Conservation (phyloP, 1,140 invertebrate genomes). For the Rhagoletis zephyria region DNA sequence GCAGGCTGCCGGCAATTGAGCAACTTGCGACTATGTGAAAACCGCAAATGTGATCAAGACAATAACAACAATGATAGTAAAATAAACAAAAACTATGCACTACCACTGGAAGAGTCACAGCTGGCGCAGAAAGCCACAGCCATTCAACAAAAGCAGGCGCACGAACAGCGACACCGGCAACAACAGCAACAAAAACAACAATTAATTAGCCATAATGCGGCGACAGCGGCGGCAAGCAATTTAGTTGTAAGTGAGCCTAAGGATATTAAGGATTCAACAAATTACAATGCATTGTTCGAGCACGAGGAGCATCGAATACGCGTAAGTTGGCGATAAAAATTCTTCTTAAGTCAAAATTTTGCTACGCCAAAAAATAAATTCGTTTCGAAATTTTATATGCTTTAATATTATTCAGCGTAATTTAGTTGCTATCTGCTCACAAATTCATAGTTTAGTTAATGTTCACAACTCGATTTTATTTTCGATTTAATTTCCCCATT, state of each 20-base stretch:
- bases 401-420: too few relatives aligned
- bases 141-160: constrained; percentile 33
- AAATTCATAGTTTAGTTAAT: too few relatives aligned
- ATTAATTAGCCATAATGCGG: constrained; percentile 56
- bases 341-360: too few relatives aligned
- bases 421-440: too few relatives aligned
- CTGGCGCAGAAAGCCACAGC: constrained; percentile 14
- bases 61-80: constrained; percentile 58
- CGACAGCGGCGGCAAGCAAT: constrained; percentile 51
- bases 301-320: constrained; percentile 68
- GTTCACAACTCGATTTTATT: too few relatives aligned
- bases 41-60: constrained; percentile 69
- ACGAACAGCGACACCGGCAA: constrained; percentile 49
- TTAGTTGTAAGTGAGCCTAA: constrained; percentile 58
- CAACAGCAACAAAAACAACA: neutral
- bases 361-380: too few relatives aligned
- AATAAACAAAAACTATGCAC: constrained; percentile 30
- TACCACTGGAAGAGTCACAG: neutral
- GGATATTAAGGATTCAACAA: constrained; percentile 50
- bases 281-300: constrained; percentile 53
- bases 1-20: constrained; percentile 76
- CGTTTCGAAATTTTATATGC: too few relatives aligned
- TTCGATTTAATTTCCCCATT: too few relatives aligned
- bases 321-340: constrained; percentile 61
- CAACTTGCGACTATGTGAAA: constrained; percentile 78